A percentile compares a stretch with the other conserved stretches of the same genome.
Evolutionary conservation across 2,888 invertebrate species (phyloP).

Genomic region (Ormyrus nitidulus): DNA sequence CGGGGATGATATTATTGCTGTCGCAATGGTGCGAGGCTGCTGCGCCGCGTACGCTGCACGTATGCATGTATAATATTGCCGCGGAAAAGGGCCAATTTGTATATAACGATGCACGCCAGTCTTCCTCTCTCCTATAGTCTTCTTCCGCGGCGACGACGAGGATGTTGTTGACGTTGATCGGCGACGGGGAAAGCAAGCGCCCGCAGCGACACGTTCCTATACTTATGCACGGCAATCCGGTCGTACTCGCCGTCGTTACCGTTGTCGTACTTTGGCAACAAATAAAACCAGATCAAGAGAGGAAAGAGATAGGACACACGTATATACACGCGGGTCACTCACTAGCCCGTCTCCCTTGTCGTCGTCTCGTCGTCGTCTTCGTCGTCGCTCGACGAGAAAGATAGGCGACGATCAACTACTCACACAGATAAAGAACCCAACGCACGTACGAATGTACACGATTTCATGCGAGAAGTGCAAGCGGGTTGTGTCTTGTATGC

Average conservation of each 20-base stretch:
- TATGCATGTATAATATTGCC: constrained; percentile 21
- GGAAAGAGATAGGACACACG: background rate
- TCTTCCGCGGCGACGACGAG: background rate
- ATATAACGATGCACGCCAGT: background rate
- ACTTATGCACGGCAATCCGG: too few relatives aligned
- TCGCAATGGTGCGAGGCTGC: constrained; percentile 9
- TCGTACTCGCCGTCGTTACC: too few relatives aligned
- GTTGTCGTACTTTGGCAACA: too few relatives aligned
- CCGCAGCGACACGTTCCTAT: too few relatives aligned
- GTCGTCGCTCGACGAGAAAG: background rate
- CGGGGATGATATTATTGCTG: background rate
- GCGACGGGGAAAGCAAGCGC: background rate
- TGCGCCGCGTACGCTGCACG: constrained; percentile 11
- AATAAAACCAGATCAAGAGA: too few relatives aligned
- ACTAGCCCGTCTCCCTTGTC: background rate
- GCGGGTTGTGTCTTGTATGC: constrained; percentile 12
- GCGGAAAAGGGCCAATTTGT: background rate
- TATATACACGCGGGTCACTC: background rate
- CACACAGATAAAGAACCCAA: constrained; percentile 3
- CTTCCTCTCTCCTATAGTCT: too few relatives aligned
- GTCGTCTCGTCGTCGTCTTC: constrained; percentile 1
- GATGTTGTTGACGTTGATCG: background rate
- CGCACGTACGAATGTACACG: constrained; percentile 33
- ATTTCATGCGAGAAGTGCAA: constrained; percentile 38
- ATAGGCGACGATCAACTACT: background rate